Evolutionary conservation across 2,888 invertebrate species (phyloP), one percentile per base, ranked within the genome.

Genomic region (Arenicola marina): DNA sequence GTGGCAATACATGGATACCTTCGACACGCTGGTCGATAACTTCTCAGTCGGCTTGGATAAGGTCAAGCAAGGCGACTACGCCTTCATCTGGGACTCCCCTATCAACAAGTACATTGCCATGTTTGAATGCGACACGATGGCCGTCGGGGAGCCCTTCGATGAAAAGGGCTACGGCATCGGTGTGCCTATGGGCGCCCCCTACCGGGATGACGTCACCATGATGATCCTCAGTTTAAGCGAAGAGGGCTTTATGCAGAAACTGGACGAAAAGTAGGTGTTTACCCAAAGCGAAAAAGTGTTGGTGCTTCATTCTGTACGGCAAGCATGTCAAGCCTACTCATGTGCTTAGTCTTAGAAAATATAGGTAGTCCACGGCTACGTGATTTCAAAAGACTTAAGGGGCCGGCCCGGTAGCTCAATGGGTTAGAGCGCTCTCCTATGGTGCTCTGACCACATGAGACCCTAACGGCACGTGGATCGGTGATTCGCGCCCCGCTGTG

Each of bases 121-220:
- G 67, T 73, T 76, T 33, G 62, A 68, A 11, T 74, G 95, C 78
- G 95, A 96, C 82, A 85, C 76, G 45, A 80, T 79, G 75, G 78
- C 77, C 62, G 77, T 79, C 3, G 80, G 78, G 2, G 79, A 79
- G 24, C 76, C 77, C 26, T 81, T 81, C 69, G 81, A 81, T 58
- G 77, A 78, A 29, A 81, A 81, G 59, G 80, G 80, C 0, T 80
- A 79, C 65, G 81, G 81, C 1, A 80, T 81, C 4, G 81, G 78
- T 2, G 79, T 81, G 4, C 80, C 81, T 1, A 76, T 78, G 44
- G 80, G 81, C 2, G 81, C 79, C 21, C 76, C 78, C 3, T 81
- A 81, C 66, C 66, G 77, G 45, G 81, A 80, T 38, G 76, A 80
- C 24, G 59, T 81, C 54, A 77, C 79, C 1, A 79, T 81, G 79